Base-by-base conservation (phyloP, 2,888 invertebrate species). In the Gerris lacustris region DNA sequence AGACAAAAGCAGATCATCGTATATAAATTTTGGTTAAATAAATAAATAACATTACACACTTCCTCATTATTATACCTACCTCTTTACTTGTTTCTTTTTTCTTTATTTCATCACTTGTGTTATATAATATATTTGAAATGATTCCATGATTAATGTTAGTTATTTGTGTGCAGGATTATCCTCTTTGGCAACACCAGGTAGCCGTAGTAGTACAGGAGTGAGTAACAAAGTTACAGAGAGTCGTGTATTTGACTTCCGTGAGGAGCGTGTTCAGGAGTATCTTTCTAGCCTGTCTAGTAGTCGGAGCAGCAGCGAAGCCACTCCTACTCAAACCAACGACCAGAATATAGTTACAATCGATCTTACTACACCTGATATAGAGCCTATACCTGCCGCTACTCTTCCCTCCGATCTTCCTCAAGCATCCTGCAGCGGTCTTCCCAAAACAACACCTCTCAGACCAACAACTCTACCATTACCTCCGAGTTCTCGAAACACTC, bases 241-340 rank as follows among this genome's bases (percentile, higher is more conserved):
- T 1, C 79, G 76, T 70, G 81, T 81, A 55, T 83, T 83, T 75
- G 82, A 82, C 74, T 83, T 83, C 72, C 79, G 81, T 31, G 83
- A 83, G 72, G 81, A 81, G 15, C 79, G 81, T 71, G 82, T 83
- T 43, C 82, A 80, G 73, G 83, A 83, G 72, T 83, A 83, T 75
- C 78, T 83, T 15, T 82, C 82, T 45, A 83, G 83, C 45, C 76
- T 83, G 66, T 83, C 83, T 6, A 82, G 82, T n/a, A 77, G 76
- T 45, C 44, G 45, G 67, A 66, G 69, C 18, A 43, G 63, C 11
- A n/a, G 17, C 47, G 45, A 63, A 18, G 47, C 68, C 2, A 64
- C 18, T 44, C 63, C 44, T 44, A 64, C n/a, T 18, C 31, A 31
- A 31, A 9, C 7, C 17, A 45, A n/a, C 9, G 45, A n/a, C 67